Evolutionary conservation across 2,797 vertebrate genomes (phyloP).

Genomic region (Darevskia mixta): DNA sequence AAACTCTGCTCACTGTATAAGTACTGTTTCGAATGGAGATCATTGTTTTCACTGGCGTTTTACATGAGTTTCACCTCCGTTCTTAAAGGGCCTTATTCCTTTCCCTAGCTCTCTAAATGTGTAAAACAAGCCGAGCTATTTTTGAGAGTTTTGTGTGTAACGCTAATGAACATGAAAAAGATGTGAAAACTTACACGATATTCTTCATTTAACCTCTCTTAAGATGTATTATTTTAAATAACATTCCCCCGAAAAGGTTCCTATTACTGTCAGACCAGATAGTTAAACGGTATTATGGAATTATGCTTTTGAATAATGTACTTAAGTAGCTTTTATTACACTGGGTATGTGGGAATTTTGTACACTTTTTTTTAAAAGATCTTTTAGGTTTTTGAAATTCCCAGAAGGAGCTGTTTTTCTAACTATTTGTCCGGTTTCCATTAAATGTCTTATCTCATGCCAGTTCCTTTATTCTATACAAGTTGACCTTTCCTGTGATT

Average conservation of each 20-base stretch:
- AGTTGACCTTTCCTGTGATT: neutral
- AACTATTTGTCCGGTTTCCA: slow-evolving; percentile 5
- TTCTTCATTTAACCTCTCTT: slow-evolving; percentile 33
- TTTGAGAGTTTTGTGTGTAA: neutral
- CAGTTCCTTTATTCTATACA: neutral
- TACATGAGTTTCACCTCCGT: slow-evolving; percentile 36
- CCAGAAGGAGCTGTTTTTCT: neutral
- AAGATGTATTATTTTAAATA: slow-evolving; percentile 24
- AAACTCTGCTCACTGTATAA: slow-evolving; percentile 35
- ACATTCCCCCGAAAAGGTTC: neutral
- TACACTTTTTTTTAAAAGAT: slow-evolving; percentile 12
- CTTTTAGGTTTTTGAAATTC: slow-evolving; percentile 14
- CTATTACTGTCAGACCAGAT: slow-evolving; percentile 23
- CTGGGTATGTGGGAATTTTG: slow-evolving; percentile 21
- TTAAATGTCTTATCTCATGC: slow-evolving; percentile 4
- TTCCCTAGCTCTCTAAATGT: neutral
- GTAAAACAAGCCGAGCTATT: slow-evolving; percentile 15
- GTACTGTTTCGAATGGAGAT: slow-evolving; percentile 49
- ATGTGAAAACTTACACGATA: slow-evolving; percentile 14
- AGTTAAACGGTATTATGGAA: slow-evolving; percentile 38
- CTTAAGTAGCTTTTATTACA: slow-evolving; percentile 24
- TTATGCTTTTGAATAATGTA: slow-evolving; percentile 33
- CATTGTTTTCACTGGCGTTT: slow-evolving; percentile 53
- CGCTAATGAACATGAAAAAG: neutral
- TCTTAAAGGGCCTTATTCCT: slow-evolving; percentile 50